A percentile compares a stretch with the other conserved stretches of the same genome.
Evolutionary conservation across 2,113 vertebrate genomes (phyloP).

Genomic region (Oreamnos americanus): DNA sequence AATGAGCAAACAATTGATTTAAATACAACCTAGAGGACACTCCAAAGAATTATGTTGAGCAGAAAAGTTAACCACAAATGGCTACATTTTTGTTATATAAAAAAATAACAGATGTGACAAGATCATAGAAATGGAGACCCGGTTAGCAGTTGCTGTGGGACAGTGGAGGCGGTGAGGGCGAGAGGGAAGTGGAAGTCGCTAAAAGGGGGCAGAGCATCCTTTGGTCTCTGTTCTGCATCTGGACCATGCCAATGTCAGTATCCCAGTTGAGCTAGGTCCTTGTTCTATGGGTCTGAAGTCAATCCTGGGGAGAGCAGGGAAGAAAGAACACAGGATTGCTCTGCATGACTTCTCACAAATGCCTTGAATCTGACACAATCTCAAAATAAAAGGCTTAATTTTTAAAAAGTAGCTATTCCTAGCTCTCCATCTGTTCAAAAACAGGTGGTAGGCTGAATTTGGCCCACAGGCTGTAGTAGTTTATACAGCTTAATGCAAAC

Average conservation of each 20-base stretch:
- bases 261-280: not conserved
- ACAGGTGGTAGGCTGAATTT: not conserved
- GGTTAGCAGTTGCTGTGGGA: not conserved
- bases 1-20: not conserved
- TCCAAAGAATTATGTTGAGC: not conserved
- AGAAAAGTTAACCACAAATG: not conserved
- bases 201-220: not conserved
- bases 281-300: not conserved
- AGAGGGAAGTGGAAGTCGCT: not conserved
- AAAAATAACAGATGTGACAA: not conserved
- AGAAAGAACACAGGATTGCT: not conserved
- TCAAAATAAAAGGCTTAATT: slow-evolving; percentile 19
- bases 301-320: not conserved
- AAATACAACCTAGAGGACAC: not conserved
- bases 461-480: not conserved
- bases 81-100: not conserved
- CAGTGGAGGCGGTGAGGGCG: too few relatives aligned
- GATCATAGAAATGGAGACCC: not conserved
- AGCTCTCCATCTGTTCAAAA: slow-evolving; percentile 5
- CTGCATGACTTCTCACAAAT: not conserved
- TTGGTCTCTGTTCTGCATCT: not conserved
- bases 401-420: not conserved
- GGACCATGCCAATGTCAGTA: not conserved
- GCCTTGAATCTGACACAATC: not conserved
- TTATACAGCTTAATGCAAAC: slow-evolving; percentile 27